Conservation (phyloP, 2,113 vertebrate species). For the Scomber colias region DNA sequence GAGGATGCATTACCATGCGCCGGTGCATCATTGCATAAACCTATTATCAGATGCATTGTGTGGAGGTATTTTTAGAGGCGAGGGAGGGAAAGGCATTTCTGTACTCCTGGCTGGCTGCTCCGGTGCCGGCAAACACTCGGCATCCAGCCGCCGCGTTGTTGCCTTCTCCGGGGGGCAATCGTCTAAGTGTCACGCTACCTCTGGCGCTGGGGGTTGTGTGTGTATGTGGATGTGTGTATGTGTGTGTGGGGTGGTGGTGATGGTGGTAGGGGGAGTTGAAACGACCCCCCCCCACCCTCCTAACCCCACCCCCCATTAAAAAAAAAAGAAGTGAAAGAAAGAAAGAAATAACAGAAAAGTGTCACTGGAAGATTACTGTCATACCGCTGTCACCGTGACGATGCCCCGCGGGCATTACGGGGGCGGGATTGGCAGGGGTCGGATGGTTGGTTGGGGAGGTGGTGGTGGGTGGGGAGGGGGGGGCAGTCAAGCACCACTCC, state of each 20-base stretch:
- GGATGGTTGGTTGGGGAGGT: conserved; percentile 47
- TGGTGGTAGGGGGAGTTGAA: conserved; percentile 10
- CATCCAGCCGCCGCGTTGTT: conserved; percentile 40
- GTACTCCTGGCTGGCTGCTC: conserved; percentile 39
- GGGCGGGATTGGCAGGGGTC: conserved; percentile 70
- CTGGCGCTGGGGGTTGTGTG: conserved; percentile 15
- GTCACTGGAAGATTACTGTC: conserved; percentile 86
- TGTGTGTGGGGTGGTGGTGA: not conserved
- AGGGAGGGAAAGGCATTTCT: conserved; percentile 34
- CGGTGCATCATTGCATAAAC: conserved; percentile 73
- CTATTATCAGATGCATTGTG: conserved; percentile 76
- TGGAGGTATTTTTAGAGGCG: conserved; percentile 76
- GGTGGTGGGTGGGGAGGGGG: not conserved
- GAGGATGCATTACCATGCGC: conserved; percentile 48
- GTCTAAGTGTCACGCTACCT: conserved; percentile 73
- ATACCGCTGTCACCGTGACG: conserved; percentile 77
- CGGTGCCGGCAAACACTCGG: conserved; percentile 14
- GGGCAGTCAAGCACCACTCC: conserved; percentile 51
- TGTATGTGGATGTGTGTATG: not conserved
- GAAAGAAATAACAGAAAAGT: conserved; percentile 56
- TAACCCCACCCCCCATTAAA: not conserved
- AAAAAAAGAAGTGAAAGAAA: conserved; percentile 31
- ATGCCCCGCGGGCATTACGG: conserved; percentile 78
- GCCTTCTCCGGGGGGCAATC: conserved; percentile 70
- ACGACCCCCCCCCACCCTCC: conserved; percentile 18